These are phyloP conservation scores for Micoletzkya japonica DNA, from an alignment of 2,888 invertebrate species.

Conservation along the genomic window DNA sequence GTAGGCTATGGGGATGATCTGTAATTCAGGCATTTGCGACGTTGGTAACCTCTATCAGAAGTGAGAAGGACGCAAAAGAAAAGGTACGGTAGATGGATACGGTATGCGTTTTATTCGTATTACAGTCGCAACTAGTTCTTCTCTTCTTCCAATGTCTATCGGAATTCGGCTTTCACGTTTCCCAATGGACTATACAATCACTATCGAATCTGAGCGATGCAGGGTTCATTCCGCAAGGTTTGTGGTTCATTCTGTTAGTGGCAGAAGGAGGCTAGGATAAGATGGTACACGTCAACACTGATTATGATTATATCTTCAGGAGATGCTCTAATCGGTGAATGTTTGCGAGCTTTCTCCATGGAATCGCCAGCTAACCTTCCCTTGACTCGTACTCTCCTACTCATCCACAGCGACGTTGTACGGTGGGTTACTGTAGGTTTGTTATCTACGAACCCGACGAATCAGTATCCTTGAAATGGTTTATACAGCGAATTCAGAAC, in stretches of 20 bases:
- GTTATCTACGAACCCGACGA: no score
- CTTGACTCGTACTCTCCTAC: background rate
- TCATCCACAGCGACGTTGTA: no score
- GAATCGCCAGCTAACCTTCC: no score
- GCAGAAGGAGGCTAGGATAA: no score
- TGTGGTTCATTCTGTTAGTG: no score
- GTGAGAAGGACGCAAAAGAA: constrained; percentile 9
- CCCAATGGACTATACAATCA: constrained; percentile 5
- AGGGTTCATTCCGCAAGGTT: constrained; percentile 1
- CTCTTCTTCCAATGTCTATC: constrained; percentile 22
- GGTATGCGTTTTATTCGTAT: background rate
- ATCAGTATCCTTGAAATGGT: no score
- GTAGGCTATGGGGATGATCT: background rate
- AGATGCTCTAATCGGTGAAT: background rate
- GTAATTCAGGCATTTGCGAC: constrained; percentile 9
- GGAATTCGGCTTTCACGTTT: constrained; percentile 1
- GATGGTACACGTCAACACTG: background rate
- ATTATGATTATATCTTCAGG: background rate
- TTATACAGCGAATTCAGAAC: no score
- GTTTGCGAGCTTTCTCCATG: background rate
- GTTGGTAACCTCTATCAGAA: constrained; percentile 1
- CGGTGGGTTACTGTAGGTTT: no score
- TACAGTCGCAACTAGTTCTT: background rate
- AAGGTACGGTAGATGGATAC: background rate
- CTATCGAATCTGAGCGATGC: background rate